phyloP scores from a whole-genome alignment of 2,797 vertebrate genomes.

The Rhinoraja longicauda region DNA sequence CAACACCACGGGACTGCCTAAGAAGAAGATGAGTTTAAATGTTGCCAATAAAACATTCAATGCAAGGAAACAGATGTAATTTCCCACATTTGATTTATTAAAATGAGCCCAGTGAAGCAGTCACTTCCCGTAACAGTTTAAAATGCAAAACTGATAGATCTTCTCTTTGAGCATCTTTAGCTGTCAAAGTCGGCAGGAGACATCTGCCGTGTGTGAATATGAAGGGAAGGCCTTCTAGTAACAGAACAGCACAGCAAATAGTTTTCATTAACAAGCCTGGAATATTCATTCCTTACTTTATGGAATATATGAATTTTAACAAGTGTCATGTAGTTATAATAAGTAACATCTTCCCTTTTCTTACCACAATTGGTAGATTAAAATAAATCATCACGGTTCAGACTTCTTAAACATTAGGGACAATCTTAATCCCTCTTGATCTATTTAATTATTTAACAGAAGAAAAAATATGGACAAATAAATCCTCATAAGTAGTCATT shows the following conservation, averaged over 20 bases:
- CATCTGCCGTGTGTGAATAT: neutral
- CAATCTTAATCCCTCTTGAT: neutral
- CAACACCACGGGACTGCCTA: too few species aligned
- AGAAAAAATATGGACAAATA: neutral
- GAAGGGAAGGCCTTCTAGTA: neutral
- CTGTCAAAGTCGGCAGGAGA: neutral
- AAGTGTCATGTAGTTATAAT: neutral
- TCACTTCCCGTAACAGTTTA: slow-evolving; percentile 5
- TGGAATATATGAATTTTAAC: neutral
- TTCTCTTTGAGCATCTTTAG: neutral
- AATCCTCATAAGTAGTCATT: neutral
- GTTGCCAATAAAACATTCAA: neutral
- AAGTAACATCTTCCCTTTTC: neutral
- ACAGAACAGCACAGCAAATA: neutral
- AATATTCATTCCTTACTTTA: neutral
- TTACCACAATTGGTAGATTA: neutral
- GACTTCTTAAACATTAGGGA: neutral
- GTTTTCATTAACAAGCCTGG: neutral
- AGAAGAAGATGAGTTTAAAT: too few species aligned
- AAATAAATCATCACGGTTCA: neutral
- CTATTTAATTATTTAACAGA: neutral
- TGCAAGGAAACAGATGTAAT: neutral
- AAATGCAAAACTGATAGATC: neutral
- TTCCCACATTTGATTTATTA: neutral
- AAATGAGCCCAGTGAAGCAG: neutral